These are phyloP conservation scores for Neosalanx taihuensis DNA, from an alignment of 2,797 vertebrate species.

Conservation along the genomic window DNA sequence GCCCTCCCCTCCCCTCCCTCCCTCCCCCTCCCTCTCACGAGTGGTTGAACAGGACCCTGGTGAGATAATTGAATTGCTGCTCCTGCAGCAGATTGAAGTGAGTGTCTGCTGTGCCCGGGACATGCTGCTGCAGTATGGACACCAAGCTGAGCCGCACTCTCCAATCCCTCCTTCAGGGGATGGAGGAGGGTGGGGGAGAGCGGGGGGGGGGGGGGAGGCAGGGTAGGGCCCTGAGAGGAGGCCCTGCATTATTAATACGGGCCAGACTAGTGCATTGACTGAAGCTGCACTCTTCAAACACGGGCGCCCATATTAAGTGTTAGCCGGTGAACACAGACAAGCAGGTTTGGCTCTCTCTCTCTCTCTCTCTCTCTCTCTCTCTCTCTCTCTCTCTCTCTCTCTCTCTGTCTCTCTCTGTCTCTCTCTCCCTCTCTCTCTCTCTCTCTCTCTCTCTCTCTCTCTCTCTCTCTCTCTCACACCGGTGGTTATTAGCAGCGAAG, in stretches of 20 bases:
- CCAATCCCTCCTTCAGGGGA: conserved; percentile 35
- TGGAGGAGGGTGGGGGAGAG: conserved; percentile 8
- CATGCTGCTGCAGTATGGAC: conserved; percentile 63
- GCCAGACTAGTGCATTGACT: conserved; percentile 43
- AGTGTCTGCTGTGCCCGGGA: conserved; percentile 67
- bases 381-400: conserved; percentile 4
- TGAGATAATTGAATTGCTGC: conserved; percentile 78
- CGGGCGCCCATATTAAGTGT: conserved; percentile 46
- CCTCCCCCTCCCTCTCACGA: conserved; percentile 51
- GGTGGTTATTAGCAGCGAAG: conserved; percentile 16
- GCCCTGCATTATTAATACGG: conserved; percentile 73
- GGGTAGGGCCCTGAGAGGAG: conserved; percentile 38
- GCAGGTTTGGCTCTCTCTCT: neutral
- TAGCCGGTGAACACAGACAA: conserved; percentile 34
- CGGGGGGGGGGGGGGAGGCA: conserved; percentile 33
- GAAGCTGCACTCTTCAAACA: conserved; percentile 43
- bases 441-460: conserved; percentile 17
- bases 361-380: conserved; percentile 17
- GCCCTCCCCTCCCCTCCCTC: conserved; percentile 15
- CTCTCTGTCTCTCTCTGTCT: conserved; percentile 25
- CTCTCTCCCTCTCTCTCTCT: conserved; percentile 6
- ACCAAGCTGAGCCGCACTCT: conserved; percentile 70
- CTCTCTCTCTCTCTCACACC: conserved; percentile 27
- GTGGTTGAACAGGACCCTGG: conserved; percentile 61
- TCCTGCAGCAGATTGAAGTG: conserved; percentile 80